Conservation (phyloP, 2,888 invertebrate genomes). For the Baronia brevicornis region DNA sequence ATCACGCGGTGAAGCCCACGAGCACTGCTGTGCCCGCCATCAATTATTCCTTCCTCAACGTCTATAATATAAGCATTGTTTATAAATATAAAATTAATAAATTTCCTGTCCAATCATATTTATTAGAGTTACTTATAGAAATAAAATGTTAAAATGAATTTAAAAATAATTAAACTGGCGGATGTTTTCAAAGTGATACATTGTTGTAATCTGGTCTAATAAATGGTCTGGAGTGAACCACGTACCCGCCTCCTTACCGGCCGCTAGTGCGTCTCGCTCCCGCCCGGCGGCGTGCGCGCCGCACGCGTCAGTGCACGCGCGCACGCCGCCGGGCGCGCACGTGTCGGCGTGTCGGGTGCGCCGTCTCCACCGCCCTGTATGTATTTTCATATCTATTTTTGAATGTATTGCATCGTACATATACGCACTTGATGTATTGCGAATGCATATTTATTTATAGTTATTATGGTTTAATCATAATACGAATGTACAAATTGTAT, state of each 20-base stretch:
- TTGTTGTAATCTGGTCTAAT: constrained; percentile 7
- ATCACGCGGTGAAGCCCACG: too few relatives aligned
- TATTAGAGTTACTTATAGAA: too few relatives aligned
- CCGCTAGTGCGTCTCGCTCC: constrained; percentile 1
- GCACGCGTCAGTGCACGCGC: too few relatives aligned
- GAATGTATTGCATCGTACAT: not conserved
- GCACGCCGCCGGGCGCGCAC: too few relatives aligned
- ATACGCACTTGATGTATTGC: not conserved
- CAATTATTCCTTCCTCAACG: too few relatives aligned
- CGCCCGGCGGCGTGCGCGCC: not conserved
- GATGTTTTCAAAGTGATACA: constrained; percentile 41
- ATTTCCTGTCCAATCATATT: too few relatives aligned
- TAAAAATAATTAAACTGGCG: constrained; percentile 22
- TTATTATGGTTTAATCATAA: constrained; percentile 11
- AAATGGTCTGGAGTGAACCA: not conserved
- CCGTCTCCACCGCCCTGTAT: too few relatives aligned
- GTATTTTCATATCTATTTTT: too few relatives aligned
- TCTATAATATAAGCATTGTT: too few relatives aligned
- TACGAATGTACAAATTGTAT: constrained; percentile 30
- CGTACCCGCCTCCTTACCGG: too few relatives aligned
- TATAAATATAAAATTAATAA: constrained; percentile 8
- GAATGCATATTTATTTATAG: constrained; percentile 1
- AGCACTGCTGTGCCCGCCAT: too few relatives aligned
- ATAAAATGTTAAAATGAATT: constrained; percentile 5
- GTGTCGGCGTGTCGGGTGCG: too few relatives aligned